Evolutionary conservation across 1,140 invertebrate genomes (phyloP), one percentile per base, ranked within the genome.

Genomic region (Sarcophaga peregrina): DNA sequence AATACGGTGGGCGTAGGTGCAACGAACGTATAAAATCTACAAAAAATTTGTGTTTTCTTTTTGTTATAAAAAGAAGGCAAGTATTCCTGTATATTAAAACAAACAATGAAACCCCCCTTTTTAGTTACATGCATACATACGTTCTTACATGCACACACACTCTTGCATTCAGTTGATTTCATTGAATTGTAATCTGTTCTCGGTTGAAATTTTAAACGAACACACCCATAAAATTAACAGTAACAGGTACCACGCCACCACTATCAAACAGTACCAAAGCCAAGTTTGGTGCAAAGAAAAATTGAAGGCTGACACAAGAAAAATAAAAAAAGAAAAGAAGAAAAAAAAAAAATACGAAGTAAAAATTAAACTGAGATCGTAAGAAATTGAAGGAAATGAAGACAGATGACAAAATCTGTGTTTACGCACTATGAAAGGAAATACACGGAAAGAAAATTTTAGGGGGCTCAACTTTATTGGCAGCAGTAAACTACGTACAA

Each of bases 1-100:
- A 78, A 78, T 78, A 78, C 75, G 48, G 87, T 85, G 86, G 87
- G 87, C 88, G 87, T 87, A 87, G 87, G 87, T 85, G 86, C 87
- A 88, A 86, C 85, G 84, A 84, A 86, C 83, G 80, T 84, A 86
- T 83, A 86, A 86, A 86, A 84, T 85, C 83, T 83, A 83, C 80
- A 68, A 62, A 58, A 37, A 37, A 37, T 37, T 37, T 4, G 25
- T 37, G 4, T 37, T 37, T 37, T 37, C 4, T 37, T 37, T 37
- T 37, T 37, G 25, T 37, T 37, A 37, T 37, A 37, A 37, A n/a
- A 37, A 37, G 25, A 37, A 37, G 25, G 25, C 25, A 37, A 37
- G 25, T 37, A 37, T 37, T 37, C 25, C 25, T 37, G 25, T 37
- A 37, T 37, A 37, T 37, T 37, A 37, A 37, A 20, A 80, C 37